These are phyloP conservation scores for Psittacara wagleri DNA, from an alignment of 2,113 vertebrate species.

Conservation along the genomic window DNA sequence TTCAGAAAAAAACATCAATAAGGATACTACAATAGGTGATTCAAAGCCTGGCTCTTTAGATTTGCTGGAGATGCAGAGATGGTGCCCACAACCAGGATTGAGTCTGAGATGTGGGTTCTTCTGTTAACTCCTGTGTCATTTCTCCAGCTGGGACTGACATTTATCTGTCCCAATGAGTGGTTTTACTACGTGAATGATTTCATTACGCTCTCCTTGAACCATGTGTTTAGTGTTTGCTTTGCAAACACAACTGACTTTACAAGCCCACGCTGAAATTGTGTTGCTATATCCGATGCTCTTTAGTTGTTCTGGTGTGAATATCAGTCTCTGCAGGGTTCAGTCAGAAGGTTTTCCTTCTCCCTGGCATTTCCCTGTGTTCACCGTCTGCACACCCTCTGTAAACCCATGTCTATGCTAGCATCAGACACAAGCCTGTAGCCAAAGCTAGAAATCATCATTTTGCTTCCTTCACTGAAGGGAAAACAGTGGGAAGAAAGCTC, in stretches of 20 bases:
- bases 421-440: neutral
- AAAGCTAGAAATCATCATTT: neutral
- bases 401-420: neutral
- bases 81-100: neutral
- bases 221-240: neutral
- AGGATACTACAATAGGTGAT: neutral
- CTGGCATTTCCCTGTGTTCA: fast-evolving
- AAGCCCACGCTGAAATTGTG: neutral
- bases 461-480: neutral
- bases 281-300: neutral
- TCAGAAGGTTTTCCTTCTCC: neutral
- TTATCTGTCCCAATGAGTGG: neutral
- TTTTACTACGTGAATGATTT: neutral
- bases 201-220: neutral
- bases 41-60: neutral
- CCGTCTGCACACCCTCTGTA: neutral
- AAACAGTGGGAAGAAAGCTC: neutral
- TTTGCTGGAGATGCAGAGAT: neutral
- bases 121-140: neutral
- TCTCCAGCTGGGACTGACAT: neutral
- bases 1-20: neutral
- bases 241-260: neutral
- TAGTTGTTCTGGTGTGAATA: neutral
- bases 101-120: neutral
- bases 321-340: neutral